Evolutionary conservation across 1,140 invertebrate species (phyloP), one percentile per base, ranked within the genome.

Genomic region (Cecropterus lyciades): DNA sequence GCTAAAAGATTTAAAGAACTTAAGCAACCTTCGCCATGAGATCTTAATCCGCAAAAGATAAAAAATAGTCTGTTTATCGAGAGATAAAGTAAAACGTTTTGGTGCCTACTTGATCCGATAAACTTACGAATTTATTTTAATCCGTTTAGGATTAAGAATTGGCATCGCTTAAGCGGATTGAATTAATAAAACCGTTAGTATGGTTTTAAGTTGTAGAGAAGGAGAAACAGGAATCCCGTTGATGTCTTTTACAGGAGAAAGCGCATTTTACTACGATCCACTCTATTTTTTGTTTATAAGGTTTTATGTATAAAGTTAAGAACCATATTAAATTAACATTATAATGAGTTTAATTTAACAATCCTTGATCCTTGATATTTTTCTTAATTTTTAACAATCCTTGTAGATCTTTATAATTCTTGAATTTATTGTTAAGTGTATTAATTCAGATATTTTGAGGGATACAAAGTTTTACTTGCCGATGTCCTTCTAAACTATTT

Each of bases 201-300:
- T 20, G 48, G 49, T 30, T 52, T 10, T 52, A 52, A 33, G 27
- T 52, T 15, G 24, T 52, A 30, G 27, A 4, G 8, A 30, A n/a
- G 10, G 49, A 30, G 49, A 52, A 52, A 52, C 33, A 13, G 7
- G 9, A 0, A 65, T 42, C 55, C 52, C 66, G 66, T 72, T 72
- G 67, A 72, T 68, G 70, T 72, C 70, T 68, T 72, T 72, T 68
- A 55, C 53, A 65, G 24, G 49, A 30, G 49, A 52, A 52, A 52
- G 49, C 49, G 27, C 7, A 7, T 37, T 37, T 0, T 3, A 37
- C 1, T 37, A 11, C 33, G 33, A 3, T 37, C 9, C 10, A 37
- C 10, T 37, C 9, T 37, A 4, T 37, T n/a, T 37, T 37, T 10
- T 37, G 33, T 11, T 37, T 8, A 37, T n/a, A 37, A n/a, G n/a